Evolutionary conservation across 2,113 vertebrate species (phyloP), one percentile per base, ranked within the genome.

Genomic region (Zapornia atra): DNA sequence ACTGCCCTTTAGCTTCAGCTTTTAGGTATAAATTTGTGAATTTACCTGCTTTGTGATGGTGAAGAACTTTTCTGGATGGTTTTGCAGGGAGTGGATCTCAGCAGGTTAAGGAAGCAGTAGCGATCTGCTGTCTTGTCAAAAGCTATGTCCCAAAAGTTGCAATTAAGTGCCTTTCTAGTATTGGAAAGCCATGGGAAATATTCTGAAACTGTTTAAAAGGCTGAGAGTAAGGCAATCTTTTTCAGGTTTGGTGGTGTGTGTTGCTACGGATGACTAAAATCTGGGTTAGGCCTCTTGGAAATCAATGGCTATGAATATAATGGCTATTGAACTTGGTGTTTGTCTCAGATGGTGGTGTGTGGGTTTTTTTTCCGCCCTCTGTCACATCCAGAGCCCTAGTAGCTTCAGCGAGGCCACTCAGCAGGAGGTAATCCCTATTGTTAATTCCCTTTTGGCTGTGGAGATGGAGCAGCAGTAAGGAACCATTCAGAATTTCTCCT

Each of bases 271-370:
- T 66, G 65, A 48, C 44, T 94, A 61, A 91, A 94, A 96, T 94
- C 91, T 96, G 83, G 88, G 95, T 96, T 95, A 95, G 82, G 56
- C 50, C 50, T 64, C 71, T 77, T 70, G 75, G 46, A 87, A 93
- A 95, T 96, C 94, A 78, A 86, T 97, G 78, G 12, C 53, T 77
- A 14, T 82, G 79, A 72, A 33, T 94, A 59, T 86, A 96, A 93
- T 96, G 92, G 69, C 56, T 92, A 69, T 92, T 80, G 92, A 96
- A 93, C 70, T 29, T 56, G 81, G 22, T 50, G 59, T 72, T 90
- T 69, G 48, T 86, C n/a, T 72, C 72, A 68, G 79, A 57, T 82
- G 56, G 8, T 81, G 54, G 6, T 4, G 3, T 28, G 26, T 25
- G 50, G 11, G 18, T 8, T 64, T 71, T 73, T 73, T 51, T 88